Base-by-base conservation (phyloP, 2,113 vertebrate species). In the Scopus umbretta region DNA sequence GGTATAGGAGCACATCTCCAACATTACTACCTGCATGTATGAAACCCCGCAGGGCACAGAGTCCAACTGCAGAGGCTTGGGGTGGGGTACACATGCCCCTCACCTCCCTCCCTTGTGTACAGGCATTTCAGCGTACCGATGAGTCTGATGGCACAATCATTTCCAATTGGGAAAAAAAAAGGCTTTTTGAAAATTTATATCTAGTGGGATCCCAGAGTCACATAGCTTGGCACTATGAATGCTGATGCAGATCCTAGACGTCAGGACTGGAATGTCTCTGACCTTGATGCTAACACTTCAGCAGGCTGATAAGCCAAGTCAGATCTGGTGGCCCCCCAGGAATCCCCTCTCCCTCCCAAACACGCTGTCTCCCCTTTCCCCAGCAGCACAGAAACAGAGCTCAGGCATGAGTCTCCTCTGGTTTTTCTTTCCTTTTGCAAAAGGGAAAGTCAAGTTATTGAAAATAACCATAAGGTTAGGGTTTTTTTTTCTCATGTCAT, bases 21-120 rank as follows among this genome's bases (percentile, higher is more conserved):
- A 15, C 5, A 16, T 80, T n/a, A 66, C 32, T 23, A 56, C 74
- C 18, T 26, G 11, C 16, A 66, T 30, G 22, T 40, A 29, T 72
- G 42, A 86, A 47, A 52, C 16, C 7, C 11, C 30, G n/a, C 7
- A 42, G 29, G 16, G 7, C 40, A 59, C 1, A 55, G 8, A 71
- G 36, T n/a, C 22, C 38, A 61, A 1, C 19, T 34, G 27, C 29
- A 90, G 71, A 61, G 19, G 13, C 5, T 4, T 67, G 30, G 9
- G 4, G 11, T 5, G 5, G 4, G 11, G 6, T 52, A 43, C 5
- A 32, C 0, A 0, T 10, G n/a, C n/a, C n/a, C n/a, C n/a, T n/a
- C n/a, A n/a, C n/a, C n/a, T n/a, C n/a, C n/a, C n/a, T n/a, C n/a
- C n/a, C n/a, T n/a, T n/a, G n/a, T n/a, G n/a, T n/a, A n/a, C n/a